phyloP scores from a whole-genome alignment of 2,797 vertebrate genomes.

The Carcharodon carcharias region DNA sequence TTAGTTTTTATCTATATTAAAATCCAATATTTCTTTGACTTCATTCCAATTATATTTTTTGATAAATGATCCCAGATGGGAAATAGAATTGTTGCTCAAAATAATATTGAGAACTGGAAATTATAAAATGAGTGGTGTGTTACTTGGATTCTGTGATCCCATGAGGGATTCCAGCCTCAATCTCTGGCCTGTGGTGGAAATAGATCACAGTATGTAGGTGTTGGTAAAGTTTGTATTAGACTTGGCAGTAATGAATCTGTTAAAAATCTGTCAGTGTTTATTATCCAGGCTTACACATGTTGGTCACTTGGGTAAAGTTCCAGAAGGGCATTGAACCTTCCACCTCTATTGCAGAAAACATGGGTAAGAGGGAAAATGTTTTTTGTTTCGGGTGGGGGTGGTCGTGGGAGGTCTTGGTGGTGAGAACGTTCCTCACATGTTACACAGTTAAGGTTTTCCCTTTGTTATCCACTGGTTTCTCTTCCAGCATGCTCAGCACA shows the following conservation, averaged over 20 bases:
- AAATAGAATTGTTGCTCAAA: neutral
- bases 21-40: neutral
- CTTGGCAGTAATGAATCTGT: neutral
- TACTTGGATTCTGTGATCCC: neutral
- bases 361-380: neutral
- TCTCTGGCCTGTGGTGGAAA: neutral
- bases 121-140: neutral
- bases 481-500: neutral
- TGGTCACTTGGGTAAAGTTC: neutral
- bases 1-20: neutral
- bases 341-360: neutral
- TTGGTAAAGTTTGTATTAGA: neutral
- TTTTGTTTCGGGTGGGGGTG: neutral
- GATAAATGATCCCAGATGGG: neutral
- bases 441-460: neutral
- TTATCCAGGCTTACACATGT: neutral
- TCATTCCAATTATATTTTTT: neutral
- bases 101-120: neutral
- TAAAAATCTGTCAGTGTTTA: neutral
- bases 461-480: neutral
- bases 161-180: neutral
- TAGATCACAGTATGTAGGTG: neutral
- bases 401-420: neutral
- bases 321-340: neutral
- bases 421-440: neutral